Evolutionary conservation across 2,888 invertebrate species (phyloP), one percentile per base, ranked within the genome.

Genomic region (Dicranocentrus wangi): DNA sequence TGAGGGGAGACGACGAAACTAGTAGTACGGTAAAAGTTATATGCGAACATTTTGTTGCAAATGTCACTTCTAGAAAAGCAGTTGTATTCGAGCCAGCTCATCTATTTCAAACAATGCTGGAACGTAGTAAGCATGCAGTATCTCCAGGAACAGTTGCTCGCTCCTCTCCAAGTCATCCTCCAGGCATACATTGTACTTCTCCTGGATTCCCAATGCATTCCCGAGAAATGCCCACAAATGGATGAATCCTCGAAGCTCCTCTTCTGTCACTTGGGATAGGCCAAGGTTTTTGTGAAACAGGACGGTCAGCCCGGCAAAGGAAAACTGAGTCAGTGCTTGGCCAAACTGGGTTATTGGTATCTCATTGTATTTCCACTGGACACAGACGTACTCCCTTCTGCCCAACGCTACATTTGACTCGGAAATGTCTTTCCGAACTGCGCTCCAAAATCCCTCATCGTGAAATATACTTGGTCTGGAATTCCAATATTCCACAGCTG

Each of bases 321-420:
- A 96, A 88, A 94, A 95, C 89, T 95, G 95, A 0, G 96, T 95
- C 13, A 96, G 88, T 0, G 93, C 93, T 91, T 97, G 92, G 88
- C 96, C 95, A 84, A 93, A 91, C 88, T 97, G 97, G 0, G 93
- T 92, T 39, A 78, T 70, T n/a, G 65, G 69, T 19, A 58, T 23
- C 5, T 10, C 42, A n/a, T 58, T 53, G 32, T 32, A 70, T 8
- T 10, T 32, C 32, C 32, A 32, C 32, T 15, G 17, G 1, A 10
- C 19, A 10, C n/a, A n/a, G n/a, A 55, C 39, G 42, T 70, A 55
- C 17, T 23, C 39, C 13, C 69, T 1, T 23, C 21, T 55, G 13
- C 28, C 8, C 0, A 13, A 21, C 2, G 69, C 32, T 25, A 70
- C 21, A 0, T 15, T 7, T 7, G 69, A 70, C n/a, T 39, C 7